Percentiles rank a stretch among this genome's conserved stretches.
phyloP scores from a whole-genome alignment of 2,113 vertebrate genomes.

The Ailurus styani region DNA sequence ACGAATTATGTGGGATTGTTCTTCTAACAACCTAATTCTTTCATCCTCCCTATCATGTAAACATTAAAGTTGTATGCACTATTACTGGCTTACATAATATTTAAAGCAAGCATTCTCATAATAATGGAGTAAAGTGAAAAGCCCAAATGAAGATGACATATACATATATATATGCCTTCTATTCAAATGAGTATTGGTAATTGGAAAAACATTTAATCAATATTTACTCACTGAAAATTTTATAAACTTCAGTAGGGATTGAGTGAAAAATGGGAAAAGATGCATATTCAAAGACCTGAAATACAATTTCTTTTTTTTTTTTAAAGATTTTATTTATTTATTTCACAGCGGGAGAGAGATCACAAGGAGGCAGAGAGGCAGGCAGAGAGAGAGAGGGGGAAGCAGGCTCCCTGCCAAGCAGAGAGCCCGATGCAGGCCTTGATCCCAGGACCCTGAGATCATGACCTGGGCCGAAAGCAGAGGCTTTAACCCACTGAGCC shows the following conservation, averaged over 20 bases:
- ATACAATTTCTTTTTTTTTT: no score
- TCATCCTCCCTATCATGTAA: background rate
- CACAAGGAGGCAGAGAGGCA: no score
- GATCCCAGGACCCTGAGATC: no score
- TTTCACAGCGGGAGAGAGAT: no score
- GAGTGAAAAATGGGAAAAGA: background rate
- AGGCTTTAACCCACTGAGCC: no score
- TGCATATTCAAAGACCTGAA: background rate
- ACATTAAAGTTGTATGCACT: background rate
- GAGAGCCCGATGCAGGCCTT: no score
- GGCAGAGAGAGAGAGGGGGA: no score
- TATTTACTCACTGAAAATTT: background rate
- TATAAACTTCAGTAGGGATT: background rate
- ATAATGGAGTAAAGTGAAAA: background rate
- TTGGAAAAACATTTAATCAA: background rate
- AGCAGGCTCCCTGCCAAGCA: no score
- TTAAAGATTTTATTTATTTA: no score
- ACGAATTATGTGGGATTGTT: background rate
- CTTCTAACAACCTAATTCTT: background rate
- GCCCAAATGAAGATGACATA: background rate
- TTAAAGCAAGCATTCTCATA: background rate
- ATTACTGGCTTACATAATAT: background rate
- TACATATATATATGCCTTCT: background rate
- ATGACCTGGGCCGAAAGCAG: no score
- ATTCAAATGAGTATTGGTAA: background rate